These are phyloP conservation scores for Plectropomus leopardus DNA, from an alignment of 2,113 vertebrate species.

Conservation along the genomic window DNA sequence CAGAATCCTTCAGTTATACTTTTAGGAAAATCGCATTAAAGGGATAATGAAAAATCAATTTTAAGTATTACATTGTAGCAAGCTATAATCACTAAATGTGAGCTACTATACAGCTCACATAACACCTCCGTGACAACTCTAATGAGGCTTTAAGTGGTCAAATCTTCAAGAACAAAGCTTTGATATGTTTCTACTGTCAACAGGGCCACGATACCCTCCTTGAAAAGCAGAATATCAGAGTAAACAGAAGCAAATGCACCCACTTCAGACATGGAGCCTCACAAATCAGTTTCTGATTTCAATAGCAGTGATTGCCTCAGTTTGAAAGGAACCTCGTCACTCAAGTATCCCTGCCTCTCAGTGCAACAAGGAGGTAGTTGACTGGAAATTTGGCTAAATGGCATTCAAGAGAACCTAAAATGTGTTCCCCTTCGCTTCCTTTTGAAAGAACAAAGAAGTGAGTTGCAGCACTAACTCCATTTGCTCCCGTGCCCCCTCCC, in stretches of 20 bases:
- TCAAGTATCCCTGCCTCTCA: conserved; percentile 20
- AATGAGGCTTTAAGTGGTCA: background rate
- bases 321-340: conserved; percentile 12
- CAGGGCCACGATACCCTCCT: background rate
- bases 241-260: conserved; percentile 2
- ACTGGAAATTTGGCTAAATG: conserved; percentile 36
- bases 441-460: conserved; percentile 52
- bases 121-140: no score
- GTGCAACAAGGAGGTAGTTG: conserved; percentile 6
- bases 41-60: no score
- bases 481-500: conserved; percentile 23
- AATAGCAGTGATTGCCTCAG: background rate
- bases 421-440: background rate
- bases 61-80: no score
- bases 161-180: background rate
- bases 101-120: no score
- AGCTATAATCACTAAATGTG: no score
- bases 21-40: no score
- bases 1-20: no score
- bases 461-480: background rate
- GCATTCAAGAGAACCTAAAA: conserved; percentile 33
- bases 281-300: conserved; percentile 12
- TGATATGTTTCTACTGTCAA: background rate
- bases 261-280: conserved; percentile 11
- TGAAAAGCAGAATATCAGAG: background rate